Evolutionary conservation across 2,888 invertebrate genomes (phyloP).

Genomic region (Drosophila cyrtoloma): DNA sequence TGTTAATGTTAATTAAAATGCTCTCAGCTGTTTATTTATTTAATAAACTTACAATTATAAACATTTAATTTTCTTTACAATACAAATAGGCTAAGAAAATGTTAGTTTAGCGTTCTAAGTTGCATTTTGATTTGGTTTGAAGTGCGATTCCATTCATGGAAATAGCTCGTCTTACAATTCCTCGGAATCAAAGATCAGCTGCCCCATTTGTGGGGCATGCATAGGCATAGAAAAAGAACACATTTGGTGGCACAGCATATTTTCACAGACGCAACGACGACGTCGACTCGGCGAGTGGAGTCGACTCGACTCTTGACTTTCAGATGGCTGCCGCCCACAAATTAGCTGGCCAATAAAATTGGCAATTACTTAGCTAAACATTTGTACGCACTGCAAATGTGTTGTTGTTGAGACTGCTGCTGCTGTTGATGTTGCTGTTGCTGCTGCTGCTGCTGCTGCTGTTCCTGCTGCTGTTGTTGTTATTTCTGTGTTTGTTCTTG

Average conservation of each 20-base stretch:
- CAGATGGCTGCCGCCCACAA: slow-evolving; percentile 67
- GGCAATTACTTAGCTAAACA: slow-evolving; percentile 73
- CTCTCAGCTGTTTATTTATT: neutral
- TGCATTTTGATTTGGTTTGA: slow-evolving; percentile 12
- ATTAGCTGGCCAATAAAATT: slow-evolving; percentile 71
- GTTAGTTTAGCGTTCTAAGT: no score
- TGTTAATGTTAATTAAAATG: no score
- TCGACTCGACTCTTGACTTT: slow-evolving; percentile 50
- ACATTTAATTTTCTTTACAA: neutral
- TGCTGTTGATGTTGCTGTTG: slow-evolving; percentile 22
- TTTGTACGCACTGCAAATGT: slow-evolving; percentile 70
- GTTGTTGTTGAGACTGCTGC: slow-evolving; percentile 25
- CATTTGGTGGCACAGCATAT: slow-evolving; percentile 17
- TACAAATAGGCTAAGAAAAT: neutral
- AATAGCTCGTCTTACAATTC: slow-evolving; percentile 35
- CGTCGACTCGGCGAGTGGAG: neutral
- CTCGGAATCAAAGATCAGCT: slow-evolving; percentile 47
- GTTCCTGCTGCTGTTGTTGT: slow-evolving; percentile 40
- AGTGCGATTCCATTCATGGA: slow-evolving; percentile 62
- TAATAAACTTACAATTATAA: neutral
- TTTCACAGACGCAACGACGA: slow-evolving; percentile 5
- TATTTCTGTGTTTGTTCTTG: slow-evolving; percentile 39
- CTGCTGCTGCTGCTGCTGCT: slow-evolving; percentile 38
- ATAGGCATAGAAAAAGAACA: slow-evolving; percentile 2
- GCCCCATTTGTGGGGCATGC: slow-evolving; percentile 2